Evolutionary conservation across 2,888 invertebrate genomes (phyloP), one percentile per base, ranked within the genome.

Genomic region (Eudemis profundana): DNA sequence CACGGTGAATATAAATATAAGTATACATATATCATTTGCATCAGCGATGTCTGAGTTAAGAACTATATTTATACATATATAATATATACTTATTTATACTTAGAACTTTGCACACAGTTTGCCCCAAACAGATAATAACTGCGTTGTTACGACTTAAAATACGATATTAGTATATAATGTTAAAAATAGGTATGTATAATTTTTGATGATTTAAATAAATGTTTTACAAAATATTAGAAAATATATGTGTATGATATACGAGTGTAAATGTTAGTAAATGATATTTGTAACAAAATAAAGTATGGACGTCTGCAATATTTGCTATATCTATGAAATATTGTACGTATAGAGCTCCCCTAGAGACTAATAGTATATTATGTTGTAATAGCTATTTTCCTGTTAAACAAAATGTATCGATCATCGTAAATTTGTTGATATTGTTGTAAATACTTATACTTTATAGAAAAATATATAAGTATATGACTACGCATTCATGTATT

Each of bases 391-490:
- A 69, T 67, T 54, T 62, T 64, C 61, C 62, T 66, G 70, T 69
- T 73, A 68, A 74, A 77, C 75, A 78, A n/a, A n/a, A 74, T 81
- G 78, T 78, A 79, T 77, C 73, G 71, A 69, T 75, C 74, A 70
- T 69, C 67, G 70, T 78, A 77, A 79, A 56, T 81, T 82, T 86
- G 87, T 89, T 90, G 79, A 85, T 83, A 85, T 84, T 84, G 81
- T 82, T 90, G 89, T 90, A 90, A 85, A 89, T 90, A 65, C 12
- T 47, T 53, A 89, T 76, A 79, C 72, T 81, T 82, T 82, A 84
- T 81, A 79, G 79, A 82, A 74, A 80, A 78, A 70, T 74, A 74
- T 76, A 74, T 74, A 76, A 74, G 74, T 72, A 76, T 70, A 76
- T 78, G 78, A 81, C 82, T 79, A 73, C 50, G 51, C 44, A 51